phyloP scores from a whole-genome alignment of 2,797 vertebrate genomes.

The Malurus splendens region DNA sequence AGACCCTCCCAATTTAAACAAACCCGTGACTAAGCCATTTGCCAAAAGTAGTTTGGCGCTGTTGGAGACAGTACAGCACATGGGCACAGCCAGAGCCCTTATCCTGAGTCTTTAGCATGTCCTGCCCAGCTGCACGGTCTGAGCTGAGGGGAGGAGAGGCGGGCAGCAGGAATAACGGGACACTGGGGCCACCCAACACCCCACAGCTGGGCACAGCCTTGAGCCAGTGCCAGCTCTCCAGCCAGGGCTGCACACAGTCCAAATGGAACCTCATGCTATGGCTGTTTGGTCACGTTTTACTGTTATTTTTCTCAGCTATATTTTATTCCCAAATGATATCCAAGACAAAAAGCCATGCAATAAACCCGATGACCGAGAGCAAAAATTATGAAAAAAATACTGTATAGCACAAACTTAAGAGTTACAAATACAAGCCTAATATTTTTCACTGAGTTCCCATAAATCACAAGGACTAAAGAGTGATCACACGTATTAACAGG shows the following conservation, averaged over 20 bases:
- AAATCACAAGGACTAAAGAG: not conserved
- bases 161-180: not conserved
- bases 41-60: not conserved
- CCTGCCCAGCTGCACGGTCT: rapidly evolving
- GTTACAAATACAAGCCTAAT: not conserved
- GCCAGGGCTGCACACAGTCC: not conserved
- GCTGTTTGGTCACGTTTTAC: not conserved
- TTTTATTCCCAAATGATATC: not conserved
- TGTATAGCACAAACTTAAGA: not conserved
- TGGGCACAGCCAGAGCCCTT: not conserved
- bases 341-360: not conserved
- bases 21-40: not conserved
- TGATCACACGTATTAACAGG: not conserved
- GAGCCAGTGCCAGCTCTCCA: not conserved
- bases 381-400: not conserved
- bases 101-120: rapidly evolving
- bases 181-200: rapidly evolving
- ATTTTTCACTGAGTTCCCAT: not conserved
- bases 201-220: not conserved
- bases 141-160: not conserved
- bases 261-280: not conserved
- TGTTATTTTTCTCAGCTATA: not conserved
- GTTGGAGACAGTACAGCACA: rapidly evolving
- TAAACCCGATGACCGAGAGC: not conserved
- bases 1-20: not conserved